Evolutionary conservation across 2,888 invertebrate species (phyloP).

Genomic region (Drosophila flavopinicola): DNA sequence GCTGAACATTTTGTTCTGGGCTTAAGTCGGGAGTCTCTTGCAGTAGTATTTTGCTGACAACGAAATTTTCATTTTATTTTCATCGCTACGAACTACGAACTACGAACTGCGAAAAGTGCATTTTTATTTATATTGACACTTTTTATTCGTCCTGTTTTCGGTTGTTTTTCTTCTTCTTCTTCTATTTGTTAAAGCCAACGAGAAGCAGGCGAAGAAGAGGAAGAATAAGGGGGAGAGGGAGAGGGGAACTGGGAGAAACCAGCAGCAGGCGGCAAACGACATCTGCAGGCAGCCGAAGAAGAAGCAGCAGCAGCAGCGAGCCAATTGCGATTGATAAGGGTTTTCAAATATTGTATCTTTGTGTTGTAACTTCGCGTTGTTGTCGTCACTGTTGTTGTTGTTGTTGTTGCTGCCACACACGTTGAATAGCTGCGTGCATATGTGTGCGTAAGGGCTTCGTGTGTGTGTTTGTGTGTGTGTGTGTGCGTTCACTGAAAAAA

Average conservation of each 20-base stretch:
- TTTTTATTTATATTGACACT: conserved; percentile 30
- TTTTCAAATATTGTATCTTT: conserved; percentile 45
- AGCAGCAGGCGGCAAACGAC: conserved; percentile 17
- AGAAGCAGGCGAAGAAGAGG: background rate
- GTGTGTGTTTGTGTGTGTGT: conserved; percentile 7
- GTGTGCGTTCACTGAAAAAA: conserved; percentile 7
- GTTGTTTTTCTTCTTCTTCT: no score
- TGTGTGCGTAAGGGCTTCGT: background rate
- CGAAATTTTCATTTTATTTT: conserved; percentile 31
- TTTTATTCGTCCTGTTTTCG: background rate
- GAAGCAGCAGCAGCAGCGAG: no score
- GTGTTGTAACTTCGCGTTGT: conserved; percentile 3
- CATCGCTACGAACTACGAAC: conserved; percentile 24
- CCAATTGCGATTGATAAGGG: conserved; percentile 64
- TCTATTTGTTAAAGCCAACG: conserved; percentile 24
- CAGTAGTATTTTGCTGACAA: conserved; percentile 33
- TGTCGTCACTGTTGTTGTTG: conserved; percentile 11
- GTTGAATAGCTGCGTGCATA: conserved; percentile 18
- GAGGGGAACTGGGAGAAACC: no score
- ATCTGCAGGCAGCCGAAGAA: conserved; percentile 55
- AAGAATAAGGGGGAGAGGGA: background rate
- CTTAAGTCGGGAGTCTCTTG: conserved; percentile 26
- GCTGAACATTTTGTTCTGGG: conserved; percentile 31
- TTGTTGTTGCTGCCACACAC: conserved; percentile 51
- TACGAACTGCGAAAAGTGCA: conserved; percentile 43